Conservation (phyloP, 2,797 vertebrate genomes). For the Leptoclinus maculatus region DNA sequence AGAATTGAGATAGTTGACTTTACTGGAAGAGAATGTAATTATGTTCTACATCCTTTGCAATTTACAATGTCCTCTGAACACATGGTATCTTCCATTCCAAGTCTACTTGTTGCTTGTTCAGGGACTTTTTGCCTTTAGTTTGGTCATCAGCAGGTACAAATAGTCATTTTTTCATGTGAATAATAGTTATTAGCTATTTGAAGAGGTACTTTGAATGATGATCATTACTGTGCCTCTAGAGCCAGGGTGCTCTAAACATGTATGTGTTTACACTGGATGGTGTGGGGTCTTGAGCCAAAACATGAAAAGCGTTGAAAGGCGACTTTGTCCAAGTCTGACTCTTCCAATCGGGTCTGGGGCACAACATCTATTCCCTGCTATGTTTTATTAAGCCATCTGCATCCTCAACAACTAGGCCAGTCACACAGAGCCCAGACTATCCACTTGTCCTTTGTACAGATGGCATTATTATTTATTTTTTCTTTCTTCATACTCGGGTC, state of each 20-base stretch:
- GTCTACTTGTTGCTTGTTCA: neutral
- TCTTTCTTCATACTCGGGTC: conserved; percentile 29
- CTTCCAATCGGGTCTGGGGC: conserved; percentile 54
- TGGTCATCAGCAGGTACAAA: neutral
- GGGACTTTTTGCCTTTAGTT: neutral
- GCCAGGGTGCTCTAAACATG: neutral
- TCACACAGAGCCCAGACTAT: conserved; percentile 52
- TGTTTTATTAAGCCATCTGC: conserved; percentile 75
- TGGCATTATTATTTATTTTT: conserved; percentile 50
- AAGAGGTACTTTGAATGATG: neutral
- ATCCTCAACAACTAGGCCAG: conserved; percentile 74
- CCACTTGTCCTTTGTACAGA: conserved; percentile 60
- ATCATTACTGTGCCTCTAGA: neutral
- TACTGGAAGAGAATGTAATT: neutral
- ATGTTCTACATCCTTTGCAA: neutral
- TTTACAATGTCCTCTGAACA: neutral
- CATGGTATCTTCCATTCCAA: neutral
- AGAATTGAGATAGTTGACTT: neutral
- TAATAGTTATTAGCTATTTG: neutral
- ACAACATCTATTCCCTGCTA: conserved; percentile 59
- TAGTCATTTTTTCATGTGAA: neutral
- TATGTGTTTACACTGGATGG: conserved; percentile 6
- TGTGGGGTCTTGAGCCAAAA: conserved; percentile 13
- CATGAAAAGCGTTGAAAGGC: conserved; percentile 28
- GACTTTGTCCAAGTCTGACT: conserved; percentile 49